Evolutionary conservation across 2,888 invertebrate species (phyloP).

Genomic region (Rhodophaea formosa): DNA sequence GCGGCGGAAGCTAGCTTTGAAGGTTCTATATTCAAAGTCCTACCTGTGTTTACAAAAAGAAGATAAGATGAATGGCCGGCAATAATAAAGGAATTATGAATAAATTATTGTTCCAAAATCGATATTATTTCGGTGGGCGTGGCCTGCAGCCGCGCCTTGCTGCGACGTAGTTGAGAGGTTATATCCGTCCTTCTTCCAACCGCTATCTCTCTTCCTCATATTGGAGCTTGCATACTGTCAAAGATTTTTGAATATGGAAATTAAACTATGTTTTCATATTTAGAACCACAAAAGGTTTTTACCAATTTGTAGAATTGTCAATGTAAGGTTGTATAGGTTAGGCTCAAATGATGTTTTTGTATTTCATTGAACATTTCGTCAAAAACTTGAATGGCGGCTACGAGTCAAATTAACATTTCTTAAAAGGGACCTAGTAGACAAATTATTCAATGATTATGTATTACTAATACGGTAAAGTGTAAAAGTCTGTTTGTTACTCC

Average conservation of each 20-base stretch:
- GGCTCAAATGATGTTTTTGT: too few species aligned
- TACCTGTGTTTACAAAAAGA: conserved; percentile 29
- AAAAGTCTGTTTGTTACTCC: too few species aligned
- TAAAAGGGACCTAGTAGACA: too few species aligned
- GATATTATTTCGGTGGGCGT: conserved; percentile 59
- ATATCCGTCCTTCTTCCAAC: conserved; percentile 38
- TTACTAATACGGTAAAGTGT: too few species aligned
- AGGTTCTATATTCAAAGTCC: conserved; percentile 20
- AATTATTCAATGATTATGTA: too few species aligned
- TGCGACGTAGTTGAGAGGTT: conserved; percentile 32
- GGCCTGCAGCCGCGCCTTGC: conserved; percentile 44
- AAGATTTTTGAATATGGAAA: conserved; percentile 2
- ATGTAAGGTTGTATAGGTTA: not conserved
- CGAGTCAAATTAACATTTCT: too few species aligned
- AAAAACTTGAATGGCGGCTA: too few species aligned
- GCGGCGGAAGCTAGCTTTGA: not conserved
- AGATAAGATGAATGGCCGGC: conserved; percentile 39
- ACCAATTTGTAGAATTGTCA: not conserved
- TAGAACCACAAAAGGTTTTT: not conserved
- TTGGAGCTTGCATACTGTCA: not conserved
- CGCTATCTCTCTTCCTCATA: conserved; percentile 31
- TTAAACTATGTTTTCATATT: not conserved
- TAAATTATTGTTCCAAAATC: conserved; percentile 64
- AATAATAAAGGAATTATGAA: conserved; percentile 66
- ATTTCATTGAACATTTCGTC: too few species aligned